Conservation (phyloP, 2,797 vertebrate species). For the Aldrovandia affinis region DNA sequence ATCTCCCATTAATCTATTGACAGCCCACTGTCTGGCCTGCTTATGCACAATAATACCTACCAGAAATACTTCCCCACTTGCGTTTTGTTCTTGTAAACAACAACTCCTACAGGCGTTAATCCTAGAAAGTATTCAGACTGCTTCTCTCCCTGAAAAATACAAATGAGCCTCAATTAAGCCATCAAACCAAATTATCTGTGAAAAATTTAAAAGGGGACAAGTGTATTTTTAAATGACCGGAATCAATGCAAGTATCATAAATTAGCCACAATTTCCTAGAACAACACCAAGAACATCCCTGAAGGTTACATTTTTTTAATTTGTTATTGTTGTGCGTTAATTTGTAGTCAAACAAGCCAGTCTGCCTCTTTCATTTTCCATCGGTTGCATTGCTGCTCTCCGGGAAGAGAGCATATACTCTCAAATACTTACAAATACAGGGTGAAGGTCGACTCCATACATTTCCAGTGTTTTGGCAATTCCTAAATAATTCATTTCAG, state of each 20-base stretch:
- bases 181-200: neutral
- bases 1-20: neutral
- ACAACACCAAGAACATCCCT: neutral
- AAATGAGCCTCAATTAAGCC: slow-evolving; percentile 11
- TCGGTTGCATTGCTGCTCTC: neutral
- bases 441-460: slow-evolving; percentile 90
- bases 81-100: slow-evolving; percentile 89
- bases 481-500: slow-evolving; percentile 82
- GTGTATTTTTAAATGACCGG: neutral
- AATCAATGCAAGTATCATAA: neutral
- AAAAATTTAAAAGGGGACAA: neutral
- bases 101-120: slow-evolving; percentile 84
- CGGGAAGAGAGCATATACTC: slow-evolving; percentile 19
- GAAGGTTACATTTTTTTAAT: neutral
- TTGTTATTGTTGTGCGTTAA: neutral
- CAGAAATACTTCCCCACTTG: slow-evolving; percentile 94
- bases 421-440: slow-evolving; percentile 89
- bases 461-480: slow-evolving; percentile 87
- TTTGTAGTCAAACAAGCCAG: neutral
- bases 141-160: slow-evolving; percentile 83
- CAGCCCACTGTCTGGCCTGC: neutral
- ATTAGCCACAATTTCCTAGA: neutral
- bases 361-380: neutral
- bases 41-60: slow-evolving; percentile 69
- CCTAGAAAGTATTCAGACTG: slow-evolving; percentile 89